Conservation (phyloP, 2,888 invertebrate species). For the Digitonthophagus gazella region DNA sequence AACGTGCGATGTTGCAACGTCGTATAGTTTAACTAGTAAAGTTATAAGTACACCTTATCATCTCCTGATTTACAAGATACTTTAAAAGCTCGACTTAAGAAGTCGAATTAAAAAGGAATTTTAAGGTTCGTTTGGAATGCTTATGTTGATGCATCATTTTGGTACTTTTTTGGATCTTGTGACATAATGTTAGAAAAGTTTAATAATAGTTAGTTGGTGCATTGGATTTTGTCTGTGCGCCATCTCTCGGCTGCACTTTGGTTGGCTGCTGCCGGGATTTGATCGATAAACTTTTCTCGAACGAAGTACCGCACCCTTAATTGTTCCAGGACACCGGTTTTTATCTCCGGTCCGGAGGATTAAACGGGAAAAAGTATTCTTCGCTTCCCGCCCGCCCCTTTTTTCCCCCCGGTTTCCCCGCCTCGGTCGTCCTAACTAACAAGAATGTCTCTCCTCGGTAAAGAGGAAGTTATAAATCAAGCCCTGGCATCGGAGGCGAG, state of each 20-base stretch:
- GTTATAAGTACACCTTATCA: background rate
- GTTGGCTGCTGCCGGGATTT: background rate
- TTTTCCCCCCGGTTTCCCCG: background rate
- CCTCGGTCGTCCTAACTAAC: background rate
- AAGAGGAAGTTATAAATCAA: background rate
- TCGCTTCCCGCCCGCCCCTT: background rate
- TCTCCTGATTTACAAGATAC: no score
- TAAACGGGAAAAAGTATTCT: background rate
- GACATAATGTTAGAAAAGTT: no score
- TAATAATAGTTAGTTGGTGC: background rate
- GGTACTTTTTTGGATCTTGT: no score
- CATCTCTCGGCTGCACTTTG: background rate
- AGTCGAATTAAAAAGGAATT: no score
- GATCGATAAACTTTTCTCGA: constrained; percentile 8
- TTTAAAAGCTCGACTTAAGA: no score
- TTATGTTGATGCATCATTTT: no score
- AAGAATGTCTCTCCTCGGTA: background rate
- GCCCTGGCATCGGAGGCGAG: background rate
- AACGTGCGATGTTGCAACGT: background rate
- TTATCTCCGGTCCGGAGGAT: background rate
- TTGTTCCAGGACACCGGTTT: constrained; percentile 2
- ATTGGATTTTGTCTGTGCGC: background rate
- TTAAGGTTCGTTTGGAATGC: no score
- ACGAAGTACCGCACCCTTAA: constrained; percentile 6
- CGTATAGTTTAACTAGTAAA: background rate